Evolutionary conservation across 2,888 invertebrate species (phyloP).

Genomic region (Tribolium freemani): DNA sequence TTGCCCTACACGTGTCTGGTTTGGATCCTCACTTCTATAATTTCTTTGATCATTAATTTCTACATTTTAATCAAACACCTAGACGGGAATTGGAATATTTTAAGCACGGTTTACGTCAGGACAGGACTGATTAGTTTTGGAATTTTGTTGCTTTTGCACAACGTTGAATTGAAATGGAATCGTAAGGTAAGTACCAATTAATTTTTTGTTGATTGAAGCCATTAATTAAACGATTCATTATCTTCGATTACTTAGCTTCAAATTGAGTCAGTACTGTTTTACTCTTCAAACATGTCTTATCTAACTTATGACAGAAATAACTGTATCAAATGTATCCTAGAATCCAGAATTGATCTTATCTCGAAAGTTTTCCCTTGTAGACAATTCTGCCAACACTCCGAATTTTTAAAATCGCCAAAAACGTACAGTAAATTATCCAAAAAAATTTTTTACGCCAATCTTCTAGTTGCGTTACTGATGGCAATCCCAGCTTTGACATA

Average conservation of each 20-base stretch:
- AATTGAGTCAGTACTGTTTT: background rate
- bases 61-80: conserved; percentile 1
- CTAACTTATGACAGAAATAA: background rate
- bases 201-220: background rate
- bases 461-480: background rate
- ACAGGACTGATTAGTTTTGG: background rate
- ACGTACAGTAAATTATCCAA: background rate
- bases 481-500: background rate
- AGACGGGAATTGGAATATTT: background rate
- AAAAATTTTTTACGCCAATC: background rate
- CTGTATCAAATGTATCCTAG: background rate
- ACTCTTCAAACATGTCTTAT: background rate
- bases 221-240: background rate
- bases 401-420: background rate
- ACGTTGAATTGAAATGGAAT: background rate
- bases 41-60: background rate
- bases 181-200: background rate
- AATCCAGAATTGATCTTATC: background rate
- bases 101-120: background rate
- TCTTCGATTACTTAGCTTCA: background rate
- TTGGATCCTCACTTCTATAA: background rate
- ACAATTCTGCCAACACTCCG: background rate
- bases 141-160: background rate
- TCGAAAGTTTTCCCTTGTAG: background rate
- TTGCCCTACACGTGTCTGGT: background rate